These are phyloP conservation scores for Lasioglossum albipes DNA, from an alignment of 1,140 invertebrate species.

Conservation along the genomic window DNA sequence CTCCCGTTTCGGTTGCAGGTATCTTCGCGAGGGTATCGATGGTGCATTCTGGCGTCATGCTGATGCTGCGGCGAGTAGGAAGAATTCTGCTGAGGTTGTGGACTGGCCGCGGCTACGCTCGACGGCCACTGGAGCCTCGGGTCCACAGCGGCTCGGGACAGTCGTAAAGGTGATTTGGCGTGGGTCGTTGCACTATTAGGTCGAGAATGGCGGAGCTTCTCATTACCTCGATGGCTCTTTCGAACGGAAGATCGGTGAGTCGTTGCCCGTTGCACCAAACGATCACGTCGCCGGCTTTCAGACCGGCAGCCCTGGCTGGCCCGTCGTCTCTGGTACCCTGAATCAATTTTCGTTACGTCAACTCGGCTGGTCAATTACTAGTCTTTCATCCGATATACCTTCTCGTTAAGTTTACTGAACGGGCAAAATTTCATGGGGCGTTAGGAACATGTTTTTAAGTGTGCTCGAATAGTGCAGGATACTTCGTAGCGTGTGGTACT, in stretches of 20 bases:
- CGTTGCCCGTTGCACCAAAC: conserved; percentile 90
- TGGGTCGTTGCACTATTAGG: conserved; percentile 74
- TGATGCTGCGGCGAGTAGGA: conserved; percentile 70
- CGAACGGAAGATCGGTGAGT: conserved; percentile 76
- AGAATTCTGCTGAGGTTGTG: conserved; percentile 66
- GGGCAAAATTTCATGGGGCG: neutral
- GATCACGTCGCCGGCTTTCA: conserved; percentile 95
- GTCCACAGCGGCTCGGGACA: conserved; percentile 75
- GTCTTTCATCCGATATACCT: too few species aligned
- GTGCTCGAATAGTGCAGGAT: too few species aligned
- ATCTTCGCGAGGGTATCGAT: conserved; percentile 61
- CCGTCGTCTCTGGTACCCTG: conserved; percentile 95
- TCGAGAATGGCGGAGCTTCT: conserved; percentile 73
- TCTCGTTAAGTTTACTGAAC: too few species aligned
- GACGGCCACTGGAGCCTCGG: conserved; percentile 75
- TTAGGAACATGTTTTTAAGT: too few species aligned
- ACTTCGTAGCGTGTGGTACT: too few species aligned
- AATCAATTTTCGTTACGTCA: neutral
- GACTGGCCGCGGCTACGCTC: conserved; percentile 70
- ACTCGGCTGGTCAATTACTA: neutral
- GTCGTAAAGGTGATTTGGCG: conserved; percentile 74
- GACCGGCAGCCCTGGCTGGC: conserved; percentile 91
- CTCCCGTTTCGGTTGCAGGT: conserved; percentile 68
- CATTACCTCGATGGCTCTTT: conserved; percentile 77
- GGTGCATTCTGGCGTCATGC: conserved; percentile 55